These are phyloP conservation scores for Hirudinaria manillensis DNA, from an alignment of 2,888 invertebrate species.

Conservation along the genomic window DNA sequence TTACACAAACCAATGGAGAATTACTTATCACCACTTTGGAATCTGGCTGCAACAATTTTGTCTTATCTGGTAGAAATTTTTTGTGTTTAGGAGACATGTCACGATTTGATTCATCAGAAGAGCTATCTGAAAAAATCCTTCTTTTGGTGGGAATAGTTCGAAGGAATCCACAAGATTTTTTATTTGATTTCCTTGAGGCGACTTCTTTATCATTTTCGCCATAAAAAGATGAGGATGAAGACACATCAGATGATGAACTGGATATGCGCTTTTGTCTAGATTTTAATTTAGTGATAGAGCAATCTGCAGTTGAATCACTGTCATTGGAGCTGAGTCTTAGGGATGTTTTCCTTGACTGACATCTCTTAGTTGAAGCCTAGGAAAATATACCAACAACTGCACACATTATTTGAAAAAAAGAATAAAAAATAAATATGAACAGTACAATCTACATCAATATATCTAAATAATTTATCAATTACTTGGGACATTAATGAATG, in stretches of 20 bases:
- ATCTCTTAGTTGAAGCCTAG: neutral
- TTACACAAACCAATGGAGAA: no score
- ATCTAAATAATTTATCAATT: no score
- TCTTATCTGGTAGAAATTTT: no score
- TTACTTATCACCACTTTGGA: no score
- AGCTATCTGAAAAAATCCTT: no score
- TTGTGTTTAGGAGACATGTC: no score
- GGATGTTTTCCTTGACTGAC: conserved; percentile 6
- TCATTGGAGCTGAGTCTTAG: conserved; percentile 19
- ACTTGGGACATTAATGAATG: neutral
- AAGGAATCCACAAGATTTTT: no score
- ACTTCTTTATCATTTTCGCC: conserved; percentile 32
- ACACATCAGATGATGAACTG: conserved; percentile 30
- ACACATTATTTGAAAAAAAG: neutral
- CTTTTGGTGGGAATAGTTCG: no score
- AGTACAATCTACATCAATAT: neutral
- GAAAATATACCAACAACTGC: neutral
- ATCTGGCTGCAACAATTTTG: no score
- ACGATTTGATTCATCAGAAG: no score
- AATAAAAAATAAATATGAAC: neutral
- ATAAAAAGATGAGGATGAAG: neutral
- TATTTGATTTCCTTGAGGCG: no score
- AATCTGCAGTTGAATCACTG: conserved; percentile 20
- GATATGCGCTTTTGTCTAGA: conserved; percentile 17
- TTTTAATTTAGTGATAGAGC: neutral